phyloP scores from a whole-genome alignment of 2,113 vertebrate species.

The Pygoscelis adeliae region DNA sequence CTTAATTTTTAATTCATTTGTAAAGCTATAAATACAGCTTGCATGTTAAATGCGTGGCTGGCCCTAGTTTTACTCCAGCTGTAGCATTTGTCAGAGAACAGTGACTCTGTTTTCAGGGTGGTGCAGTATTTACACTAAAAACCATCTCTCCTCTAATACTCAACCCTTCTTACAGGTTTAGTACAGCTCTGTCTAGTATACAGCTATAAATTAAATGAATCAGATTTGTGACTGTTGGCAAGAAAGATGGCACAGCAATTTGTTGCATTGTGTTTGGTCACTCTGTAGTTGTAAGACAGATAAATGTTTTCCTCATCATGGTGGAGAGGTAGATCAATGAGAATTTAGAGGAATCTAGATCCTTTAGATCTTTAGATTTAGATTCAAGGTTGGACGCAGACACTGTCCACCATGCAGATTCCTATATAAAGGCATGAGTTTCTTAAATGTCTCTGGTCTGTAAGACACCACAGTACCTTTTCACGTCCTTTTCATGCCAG shows the following conservation, averaged over 20 bases:
- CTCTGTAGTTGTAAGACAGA: not conserved
- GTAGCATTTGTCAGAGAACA: not conserved
- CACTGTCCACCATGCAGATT: not conserved
- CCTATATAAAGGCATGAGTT: not conserved
- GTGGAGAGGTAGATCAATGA: not conserved
- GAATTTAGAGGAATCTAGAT: not conserved
- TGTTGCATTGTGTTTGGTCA: not conserved
- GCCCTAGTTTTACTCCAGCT: not conserved
- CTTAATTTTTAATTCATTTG: slow-evolving; percentile 8
- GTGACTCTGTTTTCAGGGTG: not conserved
- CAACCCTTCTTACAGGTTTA: not conserved
- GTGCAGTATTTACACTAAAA: not conserved
- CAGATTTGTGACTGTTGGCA: not conserved
- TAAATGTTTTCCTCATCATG: not conserved
- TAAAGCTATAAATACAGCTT: not conserved
- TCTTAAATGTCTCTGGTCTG: not conserved
- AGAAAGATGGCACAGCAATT: not conserved
- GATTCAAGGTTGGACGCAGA: not conserved
- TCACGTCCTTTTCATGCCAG: not conserved
- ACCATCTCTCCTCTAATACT: not conserved
- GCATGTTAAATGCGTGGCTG: not conserved
- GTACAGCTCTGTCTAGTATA: not conserved
- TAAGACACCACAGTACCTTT: not conserved
- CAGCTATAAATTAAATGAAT: not conserved
- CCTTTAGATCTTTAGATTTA: not conserved